Conservation (phyloP, 1,140 invertebrate genomes). For the Onthophagus taurus region DNA sequence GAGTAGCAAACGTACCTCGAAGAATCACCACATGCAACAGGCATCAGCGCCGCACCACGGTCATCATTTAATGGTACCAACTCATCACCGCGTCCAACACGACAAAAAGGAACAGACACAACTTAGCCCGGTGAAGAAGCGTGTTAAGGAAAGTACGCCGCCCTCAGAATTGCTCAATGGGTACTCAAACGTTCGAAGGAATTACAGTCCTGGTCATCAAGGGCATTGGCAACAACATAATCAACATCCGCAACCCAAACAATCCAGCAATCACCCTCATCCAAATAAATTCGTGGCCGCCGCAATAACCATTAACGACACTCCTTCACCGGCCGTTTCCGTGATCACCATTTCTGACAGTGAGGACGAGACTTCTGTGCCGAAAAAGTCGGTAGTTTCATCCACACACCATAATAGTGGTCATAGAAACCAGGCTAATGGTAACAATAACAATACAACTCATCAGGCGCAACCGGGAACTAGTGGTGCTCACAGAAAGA, state of each 20-base stretch:
- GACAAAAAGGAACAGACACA: constrained; percentile 86
- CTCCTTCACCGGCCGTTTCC: constrained; percentile 87
- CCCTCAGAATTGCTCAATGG: constrained; percentile 45
- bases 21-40: constrained; percentile 41
- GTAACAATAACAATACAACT: constrained; percentile 17
- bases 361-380: constrained; percentile 69
- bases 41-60: constrained; percentile 26
- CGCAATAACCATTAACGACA: constrained; percentile 84
- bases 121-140: constrained; percentile 91
- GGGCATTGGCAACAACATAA: constrained; percentile 37
- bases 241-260: constrained; percentile 23
- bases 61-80: constrained; percentile 41
- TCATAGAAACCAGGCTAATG: constrained; percentile 18
- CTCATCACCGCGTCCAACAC: constrained; percentile 39
- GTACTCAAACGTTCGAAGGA: constrained; percentile 33
- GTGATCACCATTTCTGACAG: constrained; percentile 96
- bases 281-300: too few relatives aligned
- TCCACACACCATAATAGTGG: not conserved
- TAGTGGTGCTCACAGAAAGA: constrained; percentile 52
- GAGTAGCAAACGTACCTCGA: constrained; percentile 41
- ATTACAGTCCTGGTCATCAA: constrained; percentile 35
- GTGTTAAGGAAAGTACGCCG: constrained; percentile 94
- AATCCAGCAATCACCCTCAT: not conserved
- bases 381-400: constrained; percentile 7
- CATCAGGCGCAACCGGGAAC: constrained; percentile 29